Percentiles rank a stretch among this genome's conserved stretches.
These are phyloP conservation scores for Zophobas morio DNA, from an alignment of 1,140 invertebrate genomes.

Conservation along the genomic window DNA sequence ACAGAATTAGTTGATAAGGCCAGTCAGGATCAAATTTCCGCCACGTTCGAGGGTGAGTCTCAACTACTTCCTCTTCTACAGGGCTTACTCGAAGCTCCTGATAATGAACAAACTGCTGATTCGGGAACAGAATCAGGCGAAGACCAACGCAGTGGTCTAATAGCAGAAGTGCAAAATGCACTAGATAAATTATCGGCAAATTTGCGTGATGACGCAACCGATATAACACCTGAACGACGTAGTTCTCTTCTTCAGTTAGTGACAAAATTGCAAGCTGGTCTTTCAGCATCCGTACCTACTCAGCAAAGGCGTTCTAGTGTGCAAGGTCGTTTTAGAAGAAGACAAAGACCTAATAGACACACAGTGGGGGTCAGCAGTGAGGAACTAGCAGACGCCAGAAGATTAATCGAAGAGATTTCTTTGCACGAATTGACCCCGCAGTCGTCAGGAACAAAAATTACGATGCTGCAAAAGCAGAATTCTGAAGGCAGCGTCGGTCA, in stretches of 20 bases:
- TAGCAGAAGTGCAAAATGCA: slow-evolving; percentile 85
- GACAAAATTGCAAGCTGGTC: slow-evolving; percentile 80
- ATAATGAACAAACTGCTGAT: slow-evolving; percentile 67
- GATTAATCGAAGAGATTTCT: slow-evolving; percentile 78
- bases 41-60: slow-evolving; percentile 71
- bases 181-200: slow-evolving; percentile 81
- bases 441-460: slow-evolving; percentile 39
- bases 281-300: slow-evolving; percentile 66
- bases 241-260: slow-evolving; percentile 81
- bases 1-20: slow-evolving; percentile 73
- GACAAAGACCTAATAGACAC: slow-evolving; percentile 75
- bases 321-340: slow-evolving; percentile 66
- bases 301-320: slow-evolving; percentile 59
- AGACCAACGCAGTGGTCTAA: slow-evolving; percentile 74
- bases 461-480: slow-evolving; percentile 60
- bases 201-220: slow-evolving; percentile 73
- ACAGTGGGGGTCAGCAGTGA: slow-evolving; percentile 86
- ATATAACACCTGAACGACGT: slow-evolving; percentile 70
- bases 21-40: slow-evolving; percentile 66
- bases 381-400: slow-evolving; percentile 82
- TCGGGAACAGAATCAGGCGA: slow-evolving; percentile 80
- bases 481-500: slow-evolving; percentile 59
- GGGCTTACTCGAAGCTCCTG: slow-evolving; percentile 63
- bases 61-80: slow-evolving; percentile 75
- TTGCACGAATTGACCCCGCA: slow-evolving; percentile 56